Base-by-base conservation (phyloP, 2,888 invertebrate genomes). In the Eupelmus urozonus region DNA sequence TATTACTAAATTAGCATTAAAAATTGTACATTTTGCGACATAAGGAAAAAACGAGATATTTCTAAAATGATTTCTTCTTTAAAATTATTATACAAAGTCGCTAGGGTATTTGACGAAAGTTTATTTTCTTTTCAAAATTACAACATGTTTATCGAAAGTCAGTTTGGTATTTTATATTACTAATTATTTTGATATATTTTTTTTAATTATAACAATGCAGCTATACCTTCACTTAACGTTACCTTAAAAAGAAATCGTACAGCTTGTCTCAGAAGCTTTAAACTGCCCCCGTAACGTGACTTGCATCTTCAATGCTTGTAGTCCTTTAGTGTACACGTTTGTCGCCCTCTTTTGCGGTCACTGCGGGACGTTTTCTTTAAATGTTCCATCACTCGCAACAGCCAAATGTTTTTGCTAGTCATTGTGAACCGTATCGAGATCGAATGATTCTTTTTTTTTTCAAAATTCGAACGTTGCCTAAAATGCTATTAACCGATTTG, bases 301-400 rank as follows among this genome's bases (percentile, higher is more conserved):
- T 87, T 87, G 87, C 87, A 84, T 45, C 80, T 84, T 85, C 83
- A 83, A 85, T 84, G 84, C 85, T 78, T 82, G 81, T 76, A 81
- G 77, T 25, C 27, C 60, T 59, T 77, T 80, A 82, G 81, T n/a
- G n/a, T n/a, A n/a, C 73, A 70, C 79, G 75, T 78, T 79, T 71
- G 77, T 67, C 57, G 57, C 7, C 55, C 65, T 72, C 20, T 49
- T 49, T n/a, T n/a, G 3, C 49, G 59, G 71, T 76, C 76, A 45
- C 59, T 40, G 51, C 27, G 59, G 60, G 81, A 80, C 83, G n/a
- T 84, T 86, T 85, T 84, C 84, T 84, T 83, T 83, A 82, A 83
- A 82, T 84, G 81, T 78, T 83, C 81, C 81, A 82, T 80, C 74
- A 73, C 77, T 25, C 1, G 20, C 16, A 71, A 79, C 57, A 1